Evolutionary conservation across 2,888 invertebrate genomes (phyloP).

Genomic region (Tolmerus cingulatus): DNA sequence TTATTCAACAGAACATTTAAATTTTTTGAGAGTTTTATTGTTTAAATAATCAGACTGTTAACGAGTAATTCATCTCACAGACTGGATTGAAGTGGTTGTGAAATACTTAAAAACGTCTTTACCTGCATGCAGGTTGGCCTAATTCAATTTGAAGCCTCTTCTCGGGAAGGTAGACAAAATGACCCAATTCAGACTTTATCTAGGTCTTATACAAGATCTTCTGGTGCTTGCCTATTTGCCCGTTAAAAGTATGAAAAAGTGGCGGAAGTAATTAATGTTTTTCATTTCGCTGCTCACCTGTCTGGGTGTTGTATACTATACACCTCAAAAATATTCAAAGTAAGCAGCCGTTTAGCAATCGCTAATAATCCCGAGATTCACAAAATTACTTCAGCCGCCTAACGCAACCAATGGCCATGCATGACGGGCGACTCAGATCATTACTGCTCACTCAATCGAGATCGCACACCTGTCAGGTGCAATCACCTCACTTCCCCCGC

Average conservation of each 20-base stretch:
- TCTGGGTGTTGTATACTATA: neutral
- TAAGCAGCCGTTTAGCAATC: neutral
- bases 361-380: neutral
- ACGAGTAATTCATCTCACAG: neutral
- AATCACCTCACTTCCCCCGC: conserved; percentile 24
- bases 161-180: neutral
- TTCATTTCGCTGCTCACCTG: neutral
- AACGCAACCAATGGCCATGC: neutral
- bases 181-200: neutral
- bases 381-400: neutral
- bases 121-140: neutral
- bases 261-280: conserved; percentile 17
- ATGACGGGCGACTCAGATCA: neutral
- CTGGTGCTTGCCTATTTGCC: neutral
- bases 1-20: neutral
- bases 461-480: conserved; percentile 17
- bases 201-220: neutral
- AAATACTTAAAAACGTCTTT: neutral
- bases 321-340: neutral
- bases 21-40: neutral
- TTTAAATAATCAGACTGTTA: neutral
- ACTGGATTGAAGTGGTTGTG: neutral
- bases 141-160: neutral
- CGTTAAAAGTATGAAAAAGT: neutral
- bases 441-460: neutral